Evolutionary conservation across 2,888 invertebrate species (phyloP).

Genomic region (Uloborus plumipes): DNA sequence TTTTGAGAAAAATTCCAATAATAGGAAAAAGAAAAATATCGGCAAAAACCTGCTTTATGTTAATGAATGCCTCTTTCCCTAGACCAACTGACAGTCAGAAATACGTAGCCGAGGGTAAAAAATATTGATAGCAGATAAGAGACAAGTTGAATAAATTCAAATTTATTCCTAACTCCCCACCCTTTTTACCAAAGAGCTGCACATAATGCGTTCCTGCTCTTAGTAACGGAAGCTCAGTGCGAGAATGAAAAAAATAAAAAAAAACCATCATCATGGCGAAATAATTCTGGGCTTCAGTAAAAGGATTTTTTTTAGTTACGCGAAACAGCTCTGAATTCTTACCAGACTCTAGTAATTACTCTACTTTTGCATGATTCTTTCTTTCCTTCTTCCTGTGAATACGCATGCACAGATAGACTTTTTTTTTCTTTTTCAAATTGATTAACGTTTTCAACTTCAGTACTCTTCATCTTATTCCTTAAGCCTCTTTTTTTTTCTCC

Average conservation of each 20-base stretch:
- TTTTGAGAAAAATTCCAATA: slow-evolving; percentile 34
- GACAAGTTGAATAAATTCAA: slow-evolving; percentile 59
- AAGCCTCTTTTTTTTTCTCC: slow-evolving; percentile 17
- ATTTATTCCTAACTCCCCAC: slow-evolving; percentile 59
- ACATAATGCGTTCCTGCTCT: slow-evolving; percentile 57
- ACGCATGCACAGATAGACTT: slow-evolving; percentile 4
- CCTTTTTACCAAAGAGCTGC: slow-evolving; percentile 44
- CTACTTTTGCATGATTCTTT: slow-evolving; percentile 49
- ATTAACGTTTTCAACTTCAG: slow-evolving; percentile 61
- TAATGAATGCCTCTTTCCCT: slow-evolving; percentile 47
- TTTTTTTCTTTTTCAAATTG: slow-evolving; percentile 51
- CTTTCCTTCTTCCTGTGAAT: slow-evolving; percentile 29
- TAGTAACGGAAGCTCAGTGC: slow-evolving; percentile 34
- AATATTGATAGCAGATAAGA: slow-evolving; percentile 60
- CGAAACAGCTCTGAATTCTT: slow-evolving; percentile 45
- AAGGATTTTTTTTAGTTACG: slow-evolving; percentile 36
- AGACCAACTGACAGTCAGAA: slow-evolving; percentile 24
- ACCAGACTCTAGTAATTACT: slow-evolving; percentile 46
- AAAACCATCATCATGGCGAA: slow-evolving; percentile 46
- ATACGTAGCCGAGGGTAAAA: slow-evolving; percentile 16
- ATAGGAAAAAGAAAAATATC: slow-evolving; percentile 23
- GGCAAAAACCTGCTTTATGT: slow-evolving; percentile 42
- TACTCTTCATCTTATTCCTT: slow-evolving; percentile 42
- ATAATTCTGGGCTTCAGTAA: slow-evolving; percentile 57
- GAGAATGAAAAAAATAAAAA: slow-evolving; percentile 25